Base-by-base conservation (phyloP, 2,797 vertebrate species). In the Melanotaenia parkinsoni region DNA sequence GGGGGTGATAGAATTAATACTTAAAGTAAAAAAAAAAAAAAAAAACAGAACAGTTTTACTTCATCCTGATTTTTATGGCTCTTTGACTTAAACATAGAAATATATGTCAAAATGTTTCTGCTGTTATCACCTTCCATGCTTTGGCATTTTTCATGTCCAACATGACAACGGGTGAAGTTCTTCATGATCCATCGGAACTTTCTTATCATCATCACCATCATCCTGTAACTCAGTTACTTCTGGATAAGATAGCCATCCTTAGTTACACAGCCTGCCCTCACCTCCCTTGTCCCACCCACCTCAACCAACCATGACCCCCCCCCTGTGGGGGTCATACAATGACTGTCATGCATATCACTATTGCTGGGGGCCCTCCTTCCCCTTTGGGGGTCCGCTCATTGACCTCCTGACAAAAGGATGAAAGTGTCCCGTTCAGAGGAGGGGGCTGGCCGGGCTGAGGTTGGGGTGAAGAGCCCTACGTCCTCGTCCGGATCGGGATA, bases 331-430 rank as follows among this genome's bases (percentile, higher is more conserved):
- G 91, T 93, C 88, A 92, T 88, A 94, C 93, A 95, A 95, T 94
- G 92, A 91, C 93, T 92, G 92, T 91, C 93, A 94, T 92, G 93
- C 92, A 96, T 97, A 95, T 96, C 95, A 98, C 98, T 98, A 97
- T 97, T 96, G 92, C 92, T 87, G 90, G 94, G 89, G 95, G 94
- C 94, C 89, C 87, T 88, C 90, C 95, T 94, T 95, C 93, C 95
- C 94, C 95, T 95, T 93, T 94, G 92, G 93, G 96, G 95, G 96
- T 91, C 87, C 94, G 91, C 95, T 95, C 95, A 94, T 95, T 97
- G 96, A 96, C 96, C 96, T 92, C 88, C 76, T 84, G 80, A 97
- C 95, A 97, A 97, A 67, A 96, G 96, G 96, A 97, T 96, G 95
- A 97, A 97, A 97, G 96, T 95, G 94, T 95, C 95, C 95, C 93